Evolutionary conservation across 2,888 invertebrate genomes (phyloP).

Genomic region (Cylloceria caligata): DNA sequence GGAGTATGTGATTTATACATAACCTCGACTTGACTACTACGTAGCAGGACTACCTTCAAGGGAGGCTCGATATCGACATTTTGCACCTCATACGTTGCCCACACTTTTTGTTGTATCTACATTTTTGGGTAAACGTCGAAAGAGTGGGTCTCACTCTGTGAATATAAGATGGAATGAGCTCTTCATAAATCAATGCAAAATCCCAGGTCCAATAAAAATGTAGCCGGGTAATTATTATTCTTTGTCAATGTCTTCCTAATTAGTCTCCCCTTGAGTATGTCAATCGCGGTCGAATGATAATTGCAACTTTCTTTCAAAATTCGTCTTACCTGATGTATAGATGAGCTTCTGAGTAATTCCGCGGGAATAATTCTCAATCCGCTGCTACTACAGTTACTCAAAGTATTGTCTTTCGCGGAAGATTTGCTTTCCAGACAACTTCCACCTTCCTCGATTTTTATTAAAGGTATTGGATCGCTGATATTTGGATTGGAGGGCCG

Average conservation of each 20-base stretch:
- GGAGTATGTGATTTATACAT: too few species aligned
- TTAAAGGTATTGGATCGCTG: slow-evolving; percentile 79
- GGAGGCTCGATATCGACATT: too few species aligned
- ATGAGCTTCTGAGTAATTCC: slow-evolving; percentile 87
- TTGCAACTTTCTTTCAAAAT: neutral
- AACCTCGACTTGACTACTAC: too few species aligned
- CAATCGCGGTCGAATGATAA: neutral
- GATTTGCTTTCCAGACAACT: slow-evolving; percentile 40
- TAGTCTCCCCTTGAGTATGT: too few species aligned
- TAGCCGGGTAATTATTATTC: too few species aligned
- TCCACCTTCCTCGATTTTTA: slow-evolving; percentile 78
- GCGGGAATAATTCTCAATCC: slow-evolving; percentile 86
- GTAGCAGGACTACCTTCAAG: too few species aligned
- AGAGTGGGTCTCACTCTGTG: too few species aligned
- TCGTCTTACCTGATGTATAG: slow-evolving; percentile 87
- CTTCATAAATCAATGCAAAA: neutral
- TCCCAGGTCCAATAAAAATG: neutral
- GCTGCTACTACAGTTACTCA: slow-evolving; percentile 73
- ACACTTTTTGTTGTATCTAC: too few species aligned
- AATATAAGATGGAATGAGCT: too few species aligned
- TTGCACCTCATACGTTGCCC: too few species aligned
- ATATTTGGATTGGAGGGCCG: slow-evolving; percentile 77
- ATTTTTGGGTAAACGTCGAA: too few species aligned
- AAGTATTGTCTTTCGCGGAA: slow-evolving; percentile 68
- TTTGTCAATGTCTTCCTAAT: too few species aligned